These are phyloP conservation scores for Pardalotus punctatus DNA, from an alignment of 2,113 vertebrate genomes.

Conservation along the genomic window DNA sequence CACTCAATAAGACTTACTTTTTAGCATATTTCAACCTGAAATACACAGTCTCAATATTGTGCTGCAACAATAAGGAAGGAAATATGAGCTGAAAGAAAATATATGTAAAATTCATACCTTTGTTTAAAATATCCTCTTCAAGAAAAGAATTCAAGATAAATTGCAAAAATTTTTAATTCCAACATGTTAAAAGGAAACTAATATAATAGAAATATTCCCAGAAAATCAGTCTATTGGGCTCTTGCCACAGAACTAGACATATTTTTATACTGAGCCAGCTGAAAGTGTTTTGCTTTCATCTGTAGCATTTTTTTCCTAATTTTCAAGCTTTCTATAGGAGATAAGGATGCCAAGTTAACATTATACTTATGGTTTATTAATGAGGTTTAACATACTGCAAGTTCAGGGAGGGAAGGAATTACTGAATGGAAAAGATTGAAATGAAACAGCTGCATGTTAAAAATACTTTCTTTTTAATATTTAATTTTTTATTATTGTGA, in stretches of 20 bases:
- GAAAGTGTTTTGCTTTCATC: neutral
- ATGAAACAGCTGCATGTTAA: slow-evolving; percentile 52
- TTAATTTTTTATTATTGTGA: slow-evolving; percentile 45
- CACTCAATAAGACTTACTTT: neutral
- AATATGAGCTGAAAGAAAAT: neutral
- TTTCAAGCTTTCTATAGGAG: neutral
- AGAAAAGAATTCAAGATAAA: neutral
- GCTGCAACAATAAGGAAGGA: neutral
- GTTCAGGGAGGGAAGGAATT: neutral
- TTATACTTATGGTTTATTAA: slow-evolving; percentile 2
- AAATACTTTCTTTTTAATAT: slow-evolving; percentile 40
- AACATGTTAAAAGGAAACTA: neutral
- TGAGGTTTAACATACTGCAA: neutral
- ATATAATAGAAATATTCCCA: neutral
- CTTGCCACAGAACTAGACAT: neutral
- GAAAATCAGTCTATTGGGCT: neutral
- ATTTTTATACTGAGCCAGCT: neutral
- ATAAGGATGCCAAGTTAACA: neutral
- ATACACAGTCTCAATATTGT: rapidly evolving
- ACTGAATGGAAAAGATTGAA: slow-evolving; percentile 33
- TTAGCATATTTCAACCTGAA: neutral
- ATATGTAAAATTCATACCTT: neutral
- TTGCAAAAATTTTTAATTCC: neutral
- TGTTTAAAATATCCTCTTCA: neutral
- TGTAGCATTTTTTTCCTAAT: neutral